Percentiles rank a stretch among this genome's conserved stretches.
Evolutionary conservation across 1,140 invertebrate genomes (phyloP).

Genomic region (Atta colombica): DNA sequence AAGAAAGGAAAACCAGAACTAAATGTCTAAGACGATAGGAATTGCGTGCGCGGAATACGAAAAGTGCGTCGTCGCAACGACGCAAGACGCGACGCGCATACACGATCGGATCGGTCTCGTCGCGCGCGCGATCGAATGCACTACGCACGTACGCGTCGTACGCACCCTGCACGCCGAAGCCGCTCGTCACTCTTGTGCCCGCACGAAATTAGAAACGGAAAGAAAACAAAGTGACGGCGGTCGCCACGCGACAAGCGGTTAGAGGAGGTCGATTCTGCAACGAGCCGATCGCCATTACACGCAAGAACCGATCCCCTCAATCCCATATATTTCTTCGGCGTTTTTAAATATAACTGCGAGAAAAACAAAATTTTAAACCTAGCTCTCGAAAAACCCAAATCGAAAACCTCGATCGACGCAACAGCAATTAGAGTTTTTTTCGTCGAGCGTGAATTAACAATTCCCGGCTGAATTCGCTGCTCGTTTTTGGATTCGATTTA

Average conservation of each 20-base stretch:
- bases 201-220: constrained; percentile 80
- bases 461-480: neutral
- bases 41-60: constrained; percentile 1
- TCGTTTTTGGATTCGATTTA: neutral
- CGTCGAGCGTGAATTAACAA: neutral
- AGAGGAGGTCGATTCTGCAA: constrained; percentile 58
- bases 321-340: neutral
- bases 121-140: constrained; percentile 32
- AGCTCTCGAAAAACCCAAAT: neutral
- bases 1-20: neutral
- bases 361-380: neutral
- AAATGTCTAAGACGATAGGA: neutral
- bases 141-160: neutral
- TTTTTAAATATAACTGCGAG: neutral
- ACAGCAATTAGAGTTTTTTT: neutral
- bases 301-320: constrained; percentile 32
- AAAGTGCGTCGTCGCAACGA: neutral
- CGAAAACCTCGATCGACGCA: neutral
- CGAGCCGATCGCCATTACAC: constrained; percentile 31
- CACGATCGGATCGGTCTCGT: constrained; percentile 30
- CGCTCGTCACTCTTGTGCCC: constrained; percentile 51
- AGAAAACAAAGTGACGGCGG: constrained; percentile 76
- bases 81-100: constrained; percentile 21
- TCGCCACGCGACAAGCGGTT: constrained; percentile 66
- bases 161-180: neutral